These are phyloP conservation scores for Anorthoa munda DNA, from an alignment of 2,888 invertebrate genomes.

Conservation along the genomic window DNA sequence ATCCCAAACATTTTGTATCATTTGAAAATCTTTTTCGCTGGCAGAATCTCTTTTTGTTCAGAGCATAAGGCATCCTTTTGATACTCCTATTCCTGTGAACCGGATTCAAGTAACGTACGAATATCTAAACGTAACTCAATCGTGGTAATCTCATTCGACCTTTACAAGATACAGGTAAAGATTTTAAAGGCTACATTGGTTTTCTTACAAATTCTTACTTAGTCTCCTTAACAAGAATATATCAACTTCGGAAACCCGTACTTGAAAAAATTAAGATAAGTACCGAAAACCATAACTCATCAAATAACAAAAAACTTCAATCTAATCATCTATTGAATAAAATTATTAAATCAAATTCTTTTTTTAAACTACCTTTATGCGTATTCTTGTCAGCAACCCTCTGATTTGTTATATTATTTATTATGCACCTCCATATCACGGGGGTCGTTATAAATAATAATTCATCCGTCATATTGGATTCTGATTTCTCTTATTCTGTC, in stretches of 20 bases:
- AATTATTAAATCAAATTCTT: too few species aligned
- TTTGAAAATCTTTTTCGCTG: too few species aligned
- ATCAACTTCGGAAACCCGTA: neutral
- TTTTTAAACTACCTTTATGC: too few species aligned
- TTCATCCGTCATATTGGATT: too few species aligned
- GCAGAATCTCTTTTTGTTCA: too few species aligned
- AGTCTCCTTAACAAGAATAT: neutral
- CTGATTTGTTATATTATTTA: too few species aligned
- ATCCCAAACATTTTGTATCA: too few species aligned
- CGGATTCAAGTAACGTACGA: neutral
- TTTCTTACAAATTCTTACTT: neutral
- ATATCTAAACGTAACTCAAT: conserved; percentile 5
- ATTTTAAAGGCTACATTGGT: neutral
- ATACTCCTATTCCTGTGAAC: neutral
- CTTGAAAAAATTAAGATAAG: neutral
- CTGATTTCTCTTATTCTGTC: too few species aligned
- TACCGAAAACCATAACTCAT: conserved; percentile 20
- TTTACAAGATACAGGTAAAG: neutral
- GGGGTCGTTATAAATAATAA: too few species aligned
- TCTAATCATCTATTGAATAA: neutral
- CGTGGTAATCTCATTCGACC: conserved; percentile 11
- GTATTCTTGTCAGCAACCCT: too few species aligned
- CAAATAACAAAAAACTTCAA: neutral
- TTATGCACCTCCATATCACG: too few species aligned
- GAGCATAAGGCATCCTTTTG: too few species aligned